Base-by-base conservation (phyloP, 2,888 invertebrate genomes). In the Torymus tubicola region DNA sequence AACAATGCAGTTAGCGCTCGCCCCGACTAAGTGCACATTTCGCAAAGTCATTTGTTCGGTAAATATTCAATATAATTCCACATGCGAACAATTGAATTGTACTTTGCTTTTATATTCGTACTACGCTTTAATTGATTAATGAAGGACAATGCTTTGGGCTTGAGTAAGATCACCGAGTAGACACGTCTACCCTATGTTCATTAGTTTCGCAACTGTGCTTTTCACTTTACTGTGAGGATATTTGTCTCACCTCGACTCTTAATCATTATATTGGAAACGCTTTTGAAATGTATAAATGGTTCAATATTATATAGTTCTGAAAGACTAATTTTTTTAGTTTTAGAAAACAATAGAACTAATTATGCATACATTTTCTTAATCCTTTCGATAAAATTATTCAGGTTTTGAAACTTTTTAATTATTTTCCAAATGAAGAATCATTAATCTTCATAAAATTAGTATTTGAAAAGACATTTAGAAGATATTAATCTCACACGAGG, bases 111-210 rank as follows among this genome's bases (percentile, higher is more conserved):
- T 24, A 53, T 13, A 72, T 63, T 63, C 11, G 63, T 52, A 53
- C 58, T 42, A 42, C 42, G 42, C 42, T 63, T 72, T 65, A 73
- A 73, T 73, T 64, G 73, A 64, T 65, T 73, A 65, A 73, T 57
- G 31, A 64, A 42, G 64, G 64, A 58, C 73, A 65, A 65, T 50
- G 65, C 57, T 18, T 61, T 21, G 42, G 13, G 65, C 65, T 65
- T 65, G 73, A 65, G 57, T 42, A 73, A 65, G 55, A 72, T 58
- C 71, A 14, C 31, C 12, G 11, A 53, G 18, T 42, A 42, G 42
- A 42, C 42, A 42, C 42, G 42, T 42, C 42, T 42, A 42, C 42
- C 42, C 42, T 42, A 21, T 21, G 42, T 42, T 42, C 42, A 42
- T 42, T 42, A 42, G 72, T 72, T 72, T 72, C 61, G 31, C 8